Conservation (phyloP, 2,113 vertebrate species). For the Amia ocellicauda region DNA sequence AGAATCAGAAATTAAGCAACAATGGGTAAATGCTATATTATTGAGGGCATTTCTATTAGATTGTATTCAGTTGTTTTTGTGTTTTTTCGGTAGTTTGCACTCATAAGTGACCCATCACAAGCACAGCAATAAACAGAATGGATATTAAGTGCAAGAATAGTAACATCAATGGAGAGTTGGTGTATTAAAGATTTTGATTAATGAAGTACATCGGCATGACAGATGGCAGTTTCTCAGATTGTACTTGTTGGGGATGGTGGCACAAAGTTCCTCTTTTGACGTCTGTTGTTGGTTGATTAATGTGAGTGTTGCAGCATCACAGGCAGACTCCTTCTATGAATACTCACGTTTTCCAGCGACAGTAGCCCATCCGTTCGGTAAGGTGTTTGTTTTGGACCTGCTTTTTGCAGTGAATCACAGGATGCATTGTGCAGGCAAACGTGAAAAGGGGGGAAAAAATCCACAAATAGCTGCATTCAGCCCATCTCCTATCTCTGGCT, state of each 20-base stretch:
- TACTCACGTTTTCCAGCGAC: background rate
- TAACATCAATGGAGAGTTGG: too few relatives aligned
- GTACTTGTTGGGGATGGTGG: background rate
- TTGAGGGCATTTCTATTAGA: too few relatives aligned
- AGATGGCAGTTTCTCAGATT: background rate
- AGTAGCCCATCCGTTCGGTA: background rate
- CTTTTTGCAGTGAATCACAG: background rate
- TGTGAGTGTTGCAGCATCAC: background rate
- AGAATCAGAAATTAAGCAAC: too few relatives aligned
- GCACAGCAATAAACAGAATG: too few relatives aligned
- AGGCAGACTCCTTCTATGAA: background rate
- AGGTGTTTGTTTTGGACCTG: background rate
- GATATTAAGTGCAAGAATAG: too few relatives aligned
- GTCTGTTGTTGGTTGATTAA: background rate
- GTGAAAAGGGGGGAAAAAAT: background rate
- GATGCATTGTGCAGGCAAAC: background rate
- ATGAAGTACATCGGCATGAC: too few relatives aligned
- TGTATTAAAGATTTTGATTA: too few relatives aligned
- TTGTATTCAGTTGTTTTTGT: too few relatives aligned
- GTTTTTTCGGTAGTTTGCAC: too few relatives aligned
- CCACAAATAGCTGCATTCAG: conserved; percentile 12
- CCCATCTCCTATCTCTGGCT: background rate
- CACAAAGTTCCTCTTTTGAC: background rate
- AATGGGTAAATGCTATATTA: too few relatives aligned
- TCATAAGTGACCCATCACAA: too few relatives aligned